Percentiles rank a stretch among this genome's conserved stretches.
Conservation (phyloP, 2,888 invertebrate genomes). For the Buathra laborator region DNA sequence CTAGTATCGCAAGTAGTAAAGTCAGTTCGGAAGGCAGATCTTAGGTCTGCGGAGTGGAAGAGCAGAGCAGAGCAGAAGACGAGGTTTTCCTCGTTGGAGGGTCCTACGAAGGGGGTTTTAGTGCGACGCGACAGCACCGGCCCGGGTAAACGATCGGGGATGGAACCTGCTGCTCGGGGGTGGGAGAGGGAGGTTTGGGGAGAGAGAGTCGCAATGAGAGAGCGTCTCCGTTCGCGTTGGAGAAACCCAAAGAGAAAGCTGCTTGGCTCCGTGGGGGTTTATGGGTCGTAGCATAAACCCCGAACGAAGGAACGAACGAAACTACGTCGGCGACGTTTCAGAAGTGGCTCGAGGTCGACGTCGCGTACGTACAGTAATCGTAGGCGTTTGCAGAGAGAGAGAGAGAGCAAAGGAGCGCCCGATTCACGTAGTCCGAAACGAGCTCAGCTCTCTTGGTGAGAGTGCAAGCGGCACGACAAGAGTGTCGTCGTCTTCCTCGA, state of each 20-base stretch:
- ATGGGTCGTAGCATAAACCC: conserved; percentile 57
- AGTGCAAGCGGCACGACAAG: conserved; percentile 41
- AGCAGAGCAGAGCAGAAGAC: neutral
- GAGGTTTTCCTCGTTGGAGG: conserved; percentile 43
- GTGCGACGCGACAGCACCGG: conserved; percentile 58
- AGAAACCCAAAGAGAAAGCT: conserved; percentile 27
- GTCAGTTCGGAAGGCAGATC: conserved; percentile 45
- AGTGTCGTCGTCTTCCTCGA: conserved; percentile 58
- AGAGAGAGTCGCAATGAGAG: neutral
- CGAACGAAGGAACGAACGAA: conserved; percentile 50
- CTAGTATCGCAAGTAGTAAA: conserved; percentile 66
- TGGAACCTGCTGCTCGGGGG: conserved; percentile 50
- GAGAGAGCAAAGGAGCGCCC: neutral
- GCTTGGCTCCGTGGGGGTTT: conserved; percentile 47
- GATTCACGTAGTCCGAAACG: conserved; percentile 51
- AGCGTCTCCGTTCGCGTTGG: neutral
- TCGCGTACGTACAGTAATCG: conserved; percentile 18
- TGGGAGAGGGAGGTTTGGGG: neutral
- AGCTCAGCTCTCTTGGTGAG: neutral
- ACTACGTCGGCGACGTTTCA: conserved; percentile 4
- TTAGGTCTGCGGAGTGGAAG: conserved; percentile 16
- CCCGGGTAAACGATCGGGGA: conserved; percentile 62
- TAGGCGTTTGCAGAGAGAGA: conserved; percentile 45
- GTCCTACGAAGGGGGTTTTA: conserved; percentile 60
- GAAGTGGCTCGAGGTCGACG: conserved; percentile 14